Evolutionary conservation across 1,140 invertebrate genomes (phyloP).

Genomic region (Pseudomyrmex flavicornis): DNA sequence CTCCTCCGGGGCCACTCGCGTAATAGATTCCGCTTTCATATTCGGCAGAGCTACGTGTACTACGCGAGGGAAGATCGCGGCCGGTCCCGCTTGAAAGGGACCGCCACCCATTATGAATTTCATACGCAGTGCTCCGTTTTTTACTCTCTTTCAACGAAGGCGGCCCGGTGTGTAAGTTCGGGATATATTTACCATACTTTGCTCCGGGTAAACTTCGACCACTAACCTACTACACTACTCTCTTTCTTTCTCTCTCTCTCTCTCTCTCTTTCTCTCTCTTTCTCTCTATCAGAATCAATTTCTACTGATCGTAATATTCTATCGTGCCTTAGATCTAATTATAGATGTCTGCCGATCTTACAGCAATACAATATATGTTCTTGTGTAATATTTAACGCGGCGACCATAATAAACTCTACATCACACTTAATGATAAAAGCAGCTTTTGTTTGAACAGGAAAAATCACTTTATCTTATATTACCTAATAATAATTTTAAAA

Average conservation of each 20-base stretch:
- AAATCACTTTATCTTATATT: neutral
- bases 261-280: no score
- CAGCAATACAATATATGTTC: slow-evolving; percentile 9
- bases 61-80: slow-evolving; percentile 47
- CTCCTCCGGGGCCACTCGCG: slow-evolving; percentile 61
- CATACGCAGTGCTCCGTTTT: slow-evolving; percentile 69
- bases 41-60: slow-evolving; percentile 60
- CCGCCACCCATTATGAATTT: slow-evolving; percentile 79
- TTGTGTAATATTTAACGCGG: slow-evolving; percentile 17
- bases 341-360: slow-evolving; percentile 49
- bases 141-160: slow-evolving; percentile 54
- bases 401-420: no score
- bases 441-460: no score
- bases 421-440: no score
- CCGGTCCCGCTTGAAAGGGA: slow-evolving; percentile 65
- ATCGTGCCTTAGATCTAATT: slow-evolving; percentile 55
- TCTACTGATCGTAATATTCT: slow-evolving; percentile 41
- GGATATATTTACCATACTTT: slow-evolving; percentile 66
- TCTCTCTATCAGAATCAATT: slow-evolving; percentile 63
- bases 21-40: slow-evolving; percentile 80
- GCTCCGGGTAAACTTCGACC: slow-evolving; percentile 55
- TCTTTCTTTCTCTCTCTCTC: neutral
- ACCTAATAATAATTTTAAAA: no score
- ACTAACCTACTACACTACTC: slow-evolving; percentile 49
- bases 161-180: slow-evolving; percentile 54